phyloP scores from a whole-genome alignment of 2,888 invertebrate species.

The Azorinus chamasolen region DNA sequence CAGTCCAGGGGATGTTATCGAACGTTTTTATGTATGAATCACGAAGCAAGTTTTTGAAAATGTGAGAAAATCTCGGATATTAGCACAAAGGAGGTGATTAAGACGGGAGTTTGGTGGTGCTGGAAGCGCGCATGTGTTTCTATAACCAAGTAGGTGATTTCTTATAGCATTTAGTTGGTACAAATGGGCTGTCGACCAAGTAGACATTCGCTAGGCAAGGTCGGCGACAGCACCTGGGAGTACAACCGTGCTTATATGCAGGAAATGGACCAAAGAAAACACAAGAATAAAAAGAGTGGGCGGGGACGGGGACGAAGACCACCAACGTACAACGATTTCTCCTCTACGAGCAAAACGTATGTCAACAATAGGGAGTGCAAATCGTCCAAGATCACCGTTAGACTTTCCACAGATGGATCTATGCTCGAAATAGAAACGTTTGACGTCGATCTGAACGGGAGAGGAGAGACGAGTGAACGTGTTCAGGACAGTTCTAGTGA shows the following conservation, averaged over 20 bases:
- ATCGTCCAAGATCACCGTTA: conserved; percentile 71
- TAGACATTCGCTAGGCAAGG: conserved; percentile 39
- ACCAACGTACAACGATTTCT: conserved; percentile 49
- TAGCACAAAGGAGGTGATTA: no score
- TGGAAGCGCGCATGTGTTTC: no score
- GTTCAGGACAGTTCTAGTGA: no score
- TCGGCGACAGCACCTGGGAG: conserved; percentile 53
- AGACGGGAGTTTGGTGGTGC: no score
- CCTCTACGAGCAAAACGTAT: conserved; percentile 69
- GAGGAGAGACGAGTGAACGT: not conserved
- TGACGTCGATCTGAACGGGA: conserved; percentile 58
- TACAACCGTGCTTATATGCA: conserved; percentile 39
- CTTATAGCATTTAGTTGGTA: no score
- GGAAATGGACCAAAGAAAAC: conserved; percentile 33
- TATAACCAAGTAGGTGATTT: no score
- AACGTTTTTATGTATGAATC: no score
- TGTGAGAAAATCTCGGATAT: no score
- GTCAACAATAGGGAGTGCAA: conserved; percentile 47
- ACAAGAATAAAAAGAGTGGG: conserved; percentile 33
- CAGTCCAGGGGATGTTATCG: no score
- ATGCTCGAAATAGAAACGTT: conserved; percentile 74
- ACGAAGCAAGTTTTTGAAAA: no score
- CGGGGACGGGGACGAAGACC: conserved; percentile 23
- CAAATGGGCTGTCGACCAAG: conserved; percentile 60
- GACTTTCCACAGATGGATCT: conserved; percentile 74